Evolutionary conservation across 1,140 invertebrate species (phyloP).

Genomic region (Ceratina australensis): DNA sequence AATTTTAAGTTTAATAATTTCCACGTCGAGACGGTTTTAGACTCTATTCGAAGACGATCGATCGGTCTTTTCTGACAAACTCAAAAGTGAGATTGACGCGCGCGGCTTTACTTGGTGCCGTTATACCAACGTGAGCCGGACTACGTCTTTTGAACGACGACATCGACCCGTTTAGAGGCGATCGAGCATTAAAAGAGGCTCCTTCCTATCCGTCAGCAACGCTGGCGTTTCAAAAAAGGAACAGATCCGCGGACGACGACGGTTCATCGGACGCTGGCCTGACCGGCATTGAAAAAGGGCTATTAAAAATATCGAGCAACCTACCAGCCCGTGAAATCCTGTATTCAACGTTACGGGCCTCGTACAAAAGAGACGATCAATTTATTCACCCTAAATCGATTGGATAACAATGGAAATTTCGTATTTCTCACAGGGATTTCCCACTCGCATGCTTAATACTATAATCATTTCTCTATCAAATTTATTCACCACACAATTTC

Average conservation of each 20-base stretch:
- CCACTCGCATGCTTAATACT: background rate
- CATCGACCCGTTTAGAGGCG: slow-evolving; percentile 19
- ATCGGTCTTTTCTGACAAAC: slow-evolving; percentile 3
- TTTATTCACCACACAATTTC: background rate
- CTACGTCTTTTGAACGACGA: slow-evolving; percentile 31
- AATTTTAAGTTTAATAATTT: background rate
- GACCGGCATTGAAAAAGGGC: slow-evolving; percentile 46
- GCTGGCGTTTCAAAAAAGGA: slow-evolving; percentile 31
- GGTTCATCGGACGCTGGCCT: slow-evolving; percentile 46
- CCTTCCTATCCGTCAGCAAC: slow-evolving; percentile 7
- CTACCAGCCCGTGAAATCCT: slow-evolving; percentile 47
- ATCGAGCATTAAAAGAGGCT: slow-evolving; percentile 34
- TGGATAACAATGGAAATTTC: background rate
- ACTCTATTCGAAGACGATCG: slow-evolving; percentile 17
- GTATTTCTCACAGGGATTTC: background rate
- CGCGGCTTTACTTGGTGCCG: background rate
- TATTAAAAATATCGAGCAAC: slow-evolving; percentile 55
- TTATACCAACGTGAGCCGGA: slow-evolving; percentile 18
- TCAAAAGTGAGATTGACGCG: slow-evolving; percentile 7
- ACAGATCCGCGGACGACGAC: slow-evolving; percentile 5
- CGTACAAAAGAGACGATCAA: slow-evolving; percentile 22
- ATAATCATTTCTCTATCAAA: background rate
- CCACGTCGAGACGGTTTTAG: background rate
- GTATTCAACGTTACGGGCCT: slow-evolving; percentile 19
- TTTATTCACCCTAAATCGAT: slow-evolving; percentile 31